Evolutionary conservation across 2,113 vertebrate species (phyloP).

Genomic region (Rhinolophus ferrumequinum): DNA sequence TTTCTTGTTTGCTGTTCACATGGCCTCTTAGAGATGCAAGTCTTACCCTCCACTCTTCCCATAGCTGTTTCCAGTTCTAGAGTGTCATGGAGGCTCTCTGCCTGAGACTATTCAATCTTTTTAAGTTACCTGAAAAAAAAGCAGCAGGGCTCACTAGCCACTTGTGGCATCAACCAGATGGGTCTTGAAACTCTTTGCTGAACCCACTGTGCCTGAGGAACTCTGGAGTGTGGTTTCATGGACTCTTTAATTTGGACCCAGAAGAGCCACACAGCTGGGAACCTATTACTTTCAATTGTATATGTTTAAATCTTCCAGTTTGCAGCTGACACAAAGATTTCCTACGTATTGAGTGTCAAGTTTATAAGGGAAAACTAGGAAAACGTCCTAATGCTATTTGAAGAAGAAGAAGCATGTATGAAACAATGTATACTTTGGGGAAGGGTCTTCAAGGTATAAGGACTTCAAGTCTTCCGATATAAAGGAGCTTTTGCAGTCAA

Average conservation of each 20-base stretch:
- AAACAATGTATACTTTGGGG: background rate
- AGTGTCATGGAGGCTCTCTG: background rate
- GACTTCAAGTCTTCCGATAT: background rate
- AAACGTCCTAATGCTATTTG: background rate
- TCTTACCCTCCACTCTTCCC: background rate
- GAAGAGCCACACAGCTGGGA: background rate
- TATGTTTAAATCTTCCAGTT: slow-evolving; percentile 11
- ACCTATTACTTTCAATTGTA: background rate
- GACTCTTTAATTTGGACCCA: slow-evolving; percentile 46
- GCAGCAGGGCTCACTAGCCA: background rate
- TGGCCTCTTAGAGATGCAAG: background rate
- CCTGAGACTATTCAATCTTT: background rate
- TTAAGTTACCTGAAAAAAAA: slow-evolving; percentile 6
- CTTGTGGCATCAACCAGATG: background rate
- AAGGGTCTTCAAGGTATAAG: background rate
- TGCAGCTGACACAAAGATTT: background rate
- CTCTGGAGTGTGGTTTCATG: background rate
- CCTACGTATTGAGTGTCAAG: background rate
- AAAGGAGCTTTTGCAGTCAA: background rate
- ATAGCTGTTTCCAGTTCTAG: no score
- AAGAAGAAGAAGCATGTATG: background rate
- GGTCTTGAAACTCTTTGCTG: background rate
- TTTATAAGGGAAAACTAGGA: background rate
- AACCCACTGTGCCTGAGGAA: background rate
- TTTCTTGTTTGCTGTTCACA: background rate